phyloP scores from a whole-genome alignment of 2,888 invertebrate species.

The Parochlus steinenii region DNA sequence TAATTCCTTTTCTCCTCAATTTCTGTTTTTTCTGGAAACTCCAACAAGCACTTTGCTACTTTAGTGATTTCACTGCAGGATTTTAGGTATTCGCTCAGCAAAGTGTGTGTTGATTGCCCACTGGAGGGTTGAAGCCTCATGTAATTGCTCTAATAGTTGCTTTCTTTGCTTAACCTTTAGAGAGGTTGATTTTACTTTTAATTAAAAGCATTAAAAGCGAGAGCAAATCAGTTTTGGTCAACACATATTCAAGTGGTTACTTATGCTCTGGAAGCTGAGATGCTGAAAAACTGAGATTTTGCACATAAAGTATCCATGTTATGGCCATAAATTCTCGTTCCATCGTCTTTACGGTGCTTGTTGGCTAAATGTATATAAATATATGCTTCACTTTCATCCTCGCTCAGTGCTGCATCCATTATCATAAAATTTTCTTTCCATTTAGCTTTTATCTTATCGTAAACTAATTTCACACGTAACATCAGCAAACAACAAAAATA shows the following conservation, averaged over 20 bases:
- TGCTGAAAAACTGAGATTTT: constrained; percentile 3
- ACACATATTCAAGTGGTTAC: constrained; percentile 4
- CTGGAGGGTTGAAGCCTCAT: constrained; percentile 7
- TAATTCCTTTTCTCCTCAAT: constrained; percentile 1
- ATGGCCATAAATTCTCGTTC: constrained; percentile 10
- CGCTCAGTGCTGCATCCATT: constrained; percentile 10
- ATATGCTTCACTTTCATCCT: constrained; percentile 9
- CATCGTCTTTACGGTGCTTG: too few relatives aligned
- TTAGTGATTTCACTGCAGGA: too few relatives aligned
- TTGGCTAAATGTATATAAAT: too few relatives aligned
- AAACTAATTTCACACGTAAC: constrained; percentile 12
- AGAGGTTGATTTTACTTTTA: too few relatives aligned
- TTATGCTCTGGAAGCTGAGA: constrained; percentile 5
- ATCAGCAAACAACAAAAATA: constrained; percentile 8
- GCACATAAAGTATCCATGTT: constrained; percentile 1
- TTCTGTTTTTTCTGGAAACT: constrained; percentile 1
- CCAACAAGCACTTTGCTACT: too few relatives aligned
- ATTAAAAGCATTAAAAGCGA: too few relatives aligned
- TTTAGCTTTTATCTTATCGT: constrained; percentile 11
- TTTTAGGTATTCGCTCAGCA: too few relatives aligned
- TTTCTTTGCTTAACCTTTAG: background rate
- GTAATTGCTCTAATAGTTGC: constrained; percentile 9
- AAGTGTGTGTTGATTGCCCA: constrained; percentile 8
- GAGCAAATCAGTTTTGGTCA: too few relatives aligned
- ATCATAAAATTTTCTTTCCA: constrained; percentile 12